Percentiles rank a stretch among this genome's conserved stretches.
These are phyloP conservation scores for Cancer borealis DNA, from an alignment of 2,888 invertebrate genomes.

Conservation along the genomic window DNA sequence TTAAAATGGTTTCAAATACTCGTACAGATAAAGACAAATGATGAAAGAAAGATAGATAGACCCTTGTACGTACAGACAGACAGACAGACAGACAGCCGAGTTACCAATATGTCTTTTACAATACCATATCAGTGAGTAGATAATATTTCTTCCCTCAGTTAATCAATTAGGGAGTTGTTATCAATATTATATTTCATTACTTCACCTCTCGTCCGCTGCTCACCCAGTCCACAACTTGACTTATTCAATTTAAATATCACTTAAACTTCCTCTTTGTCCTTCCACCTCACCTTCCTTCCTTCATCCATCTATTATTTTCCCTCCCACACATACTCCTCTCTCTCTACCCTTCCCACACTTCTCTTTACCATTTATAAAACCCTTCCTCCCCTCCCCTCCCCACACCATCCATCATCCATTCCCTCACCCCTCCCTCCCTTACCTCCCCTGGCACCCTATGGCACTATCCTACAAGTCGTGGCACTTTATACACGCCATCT, in stretches of 20 bases:
- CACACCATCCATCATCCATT: background rate
- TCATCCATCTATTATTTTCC: background rate
- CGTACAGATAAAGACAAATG: background rate
- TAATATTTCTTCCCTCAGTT: constrained; percentile 9
- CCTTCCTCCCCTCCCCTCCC: background rate
- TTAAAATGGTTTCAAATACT: background rate
- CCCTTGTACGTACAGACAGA: background rate
- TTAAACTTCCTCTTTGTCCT: background rate
- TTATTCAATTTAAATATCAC: constrained; percentile 42
- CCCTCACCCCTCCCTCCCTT: background rate
- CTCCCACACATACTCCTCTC: background rate
- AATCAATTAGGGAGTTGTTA: background rate
- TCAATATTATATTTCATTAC: background rate
- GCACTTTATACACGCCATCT: constrained; percentile 42
- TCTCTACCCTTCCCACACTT: background rate
- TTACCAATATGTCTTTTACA: background rate
- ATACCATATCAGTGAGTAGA: background rate
- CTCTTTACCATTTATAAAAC: background rate
- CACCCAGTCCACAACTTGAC: background rate
- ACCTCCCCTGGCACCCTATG: background rate
- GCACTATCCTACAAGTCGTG: constrained; percentile 29
- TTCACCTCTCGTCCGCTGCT: no score
- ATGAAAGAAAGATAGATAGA: background rate
- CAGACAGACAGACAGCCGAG: background rate
- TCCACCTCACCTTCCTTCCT: background rate